Base-by-base conservation (phyloP, 2,113 vertebrate species). In the Gobius niger region DNA sequence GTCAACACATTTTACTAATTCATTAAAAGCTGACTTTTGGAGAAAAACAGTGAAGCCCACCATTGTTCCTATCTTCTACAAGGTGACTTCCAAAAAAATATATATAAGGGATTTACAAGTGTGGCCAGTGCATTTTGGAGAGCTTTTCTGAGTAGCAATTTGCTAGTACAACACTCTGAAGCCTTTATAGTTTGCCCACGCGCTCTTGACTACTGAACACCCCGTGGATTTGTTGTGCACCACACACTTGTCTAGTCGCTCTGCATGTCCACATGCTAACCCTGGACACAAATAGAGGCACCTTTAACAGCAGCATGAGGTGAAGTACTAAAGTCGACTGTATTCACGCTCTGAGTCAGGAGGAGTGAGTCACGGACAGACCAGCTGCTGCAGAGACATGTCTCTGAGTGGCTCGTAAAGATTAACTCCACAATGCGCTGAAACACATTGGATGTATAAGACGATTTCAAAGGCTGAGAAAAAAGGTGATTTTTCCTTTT, bases 131-230 rank as follows among this genome's bases (percentile, higher is more conserved):
- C 44, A 53, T 16, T 47, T 70, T 60, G 41, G 71, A 81, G 83
- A 87, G 78, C 82, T 76, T 83, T 73, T 72, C 64, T 41, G 15
- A 83, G 83, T 76, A 85, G 77, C 84, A 85, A 80, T 85, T 84
- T 86, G 72, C 40, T 65, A 85, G 81, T 74, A 67, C 78, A 75
- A 69, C 74, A 71, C 79, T 85, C 87, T 81, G 72, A 77, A 82
- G 62, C 83, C 73, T 81, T 47, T 73, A 34, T 34, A 85, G 71
- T 69, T 81, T 84, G 83, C 85, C 85, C 69, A 83, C 80, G 75
- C 88, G 72, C 86, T 81, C 82, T 85, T 82, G 82, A 85, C 72
- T 86, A 86, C 72, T 72, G 78, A 84, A 84, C 81, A 69, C 74
- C 73, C 68, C 68, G 40, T 44, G 78, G 24, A 78, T 61, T 72